Base-by-base conservation (phyloP, 2,797 vertebrate genomes). In the Mareca strepera region DNA sequence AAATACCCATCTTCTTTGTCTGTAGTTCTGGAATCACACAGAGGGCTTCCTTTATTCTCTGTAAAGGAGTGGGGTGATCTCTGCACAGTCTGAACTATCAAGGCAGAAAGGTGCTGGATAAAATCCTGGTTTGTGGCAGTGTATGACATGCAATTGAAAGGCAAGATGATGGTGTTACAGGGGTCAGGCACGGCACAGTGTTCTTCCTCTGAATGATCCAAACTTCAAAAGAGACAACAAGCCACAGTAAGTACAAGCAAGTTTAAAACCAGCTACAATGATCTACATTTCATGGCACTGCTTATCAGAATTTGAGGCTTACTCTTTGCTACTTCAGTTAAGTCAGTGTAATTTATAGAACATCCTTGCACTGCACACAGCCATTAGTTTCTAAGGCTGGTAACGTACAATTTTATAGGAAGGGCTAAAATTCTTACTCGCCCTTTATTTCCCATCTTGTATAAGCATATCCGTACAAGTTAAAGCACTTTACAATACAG, bases 1-100 rank as follows among this genome's bases (percentile, higher is more conserved):
- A 99, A 99, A 97, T 99, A 99, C 28, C 99, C 99, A 66, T 99
- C 99, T 87, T 98, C 98, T 48, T 98, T 98, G 17, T 96, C 96
- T 8, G 92, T 88, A 29, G 92, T 93, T 78, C 88, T 92, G 68
- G 95, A 95, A 48, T 98, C 93, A 4, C 88, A 97, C 3, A 5
- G 64, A 80, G 96, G 96, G 63, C 92, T 96, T 81, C 75, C 96
- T 93, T 87, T 94, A 74, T 41, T 92, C 94, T 97, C 97, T 7
- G 91, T 93, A 88, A 94, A 97, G 80, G 96, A 97, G 5, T 79
- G 76, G 35, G 96, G 68, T 44, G 95, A 96, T 76, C 96, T 97
- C 82, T 97, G 97, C 17, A 98, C 77, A 50, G 97, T 95, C 78
- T 97, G 98, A 64, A 96, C 88, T 96, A 99, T 98, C 10, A 90